Evolutionary conservation across 30 jellyfish, hydroid and myxozoan genomes (phyloP).

Genomic region (Turritopsis rubra): DNA sequence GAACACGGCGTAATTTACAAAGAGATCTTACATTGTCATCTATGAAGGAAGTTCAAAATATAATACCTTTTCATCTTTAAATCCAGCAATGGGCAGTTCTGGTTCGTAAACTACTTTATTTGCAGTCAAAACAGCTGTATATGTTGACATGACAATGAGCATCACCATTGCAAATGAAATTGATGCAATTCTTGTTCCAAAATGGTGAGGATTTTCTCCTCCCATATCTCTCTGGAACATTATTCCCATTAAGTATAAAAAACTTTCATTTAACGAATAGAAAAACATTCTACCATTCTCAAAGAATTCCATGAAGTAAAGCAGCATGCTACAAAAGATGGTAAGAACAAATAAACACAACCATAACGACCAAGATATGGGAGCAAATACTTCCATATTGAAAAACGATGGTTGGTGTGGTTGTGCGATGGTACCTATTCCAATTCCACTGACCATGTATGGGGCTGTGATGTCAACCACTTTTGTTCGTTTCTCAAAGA

Average conservation of each 20-base stretch:
- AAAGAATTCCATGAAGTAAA: constrained; percentile 22
- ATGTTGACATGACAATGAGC: constrained; percentile 68
- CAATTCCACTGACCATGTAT: constrained; percentile 25
- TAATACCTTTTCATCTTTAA: constrained; percentile 53
- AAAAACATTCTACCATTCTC: not conserved
- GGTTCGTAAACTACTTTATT: constrained; percentile 31
- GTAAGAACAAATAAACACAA: constrained; percentile 16
- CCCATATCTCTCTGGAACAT: constrained; percentile 75
- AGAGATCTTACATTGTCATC: not conserved
- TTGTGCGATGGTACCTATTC: constrained; percentile 14
- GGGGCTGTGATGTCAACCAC: constrained; percentile 54
- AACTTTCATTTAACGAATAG: constrained; percentile 40
- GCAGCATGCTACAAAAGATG: constrained; percentile 19
- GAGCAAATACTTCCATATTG: constrained; percentile 38
- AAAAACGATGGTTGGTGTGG: constrained; percentile 24
- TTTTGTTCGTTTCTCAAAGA: constrained; percentile 30
- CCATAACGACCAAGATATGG: constrained; percentile 16
- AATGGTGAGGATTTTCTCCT: constrained; percentile 49
- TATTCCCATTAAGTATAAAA: constrained; percentile 51
- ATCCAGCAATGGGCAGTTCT: constrained; percentile 30
- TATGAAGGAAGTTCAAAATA: not conserved
- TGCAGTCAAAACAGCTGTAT: constrained; percentile 75
- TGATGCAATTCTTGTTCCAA: constrained; percentile 52
- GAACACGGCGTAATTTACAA: too few relatives aligned
- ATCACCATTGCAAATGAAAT: constrained; percentile 58